A percentile compares a stretch with the other conserved stretches of the same genome.
These are phyloP conservation scores for Petromus typicus DNA, from an alignment of 2,113 vertebrate species.

Conservation along the genomic window DNA sequence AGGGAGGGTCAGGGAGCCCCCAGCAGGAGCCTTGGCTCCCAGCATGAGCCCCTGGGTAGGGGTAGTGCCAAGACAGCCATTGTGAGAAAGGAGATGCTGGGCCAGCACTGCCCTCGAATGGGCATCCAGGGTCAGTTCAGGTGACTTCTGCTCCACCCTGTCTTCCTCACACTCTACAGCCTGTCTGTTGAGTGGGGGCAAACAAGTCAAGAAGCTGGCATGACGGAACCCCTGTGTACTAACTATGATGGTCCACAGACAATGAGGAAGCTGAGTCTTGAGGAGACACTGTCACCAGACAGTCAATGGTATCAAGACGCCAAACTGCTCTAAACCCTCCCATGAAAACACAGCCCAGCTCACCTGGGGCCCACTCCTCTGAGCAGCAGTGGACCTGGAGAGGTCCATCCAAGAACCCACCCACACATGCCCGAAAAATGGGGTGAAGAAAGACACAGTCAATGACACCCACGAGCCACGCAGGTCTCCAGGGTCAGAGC, in stretches of 20 bases:
- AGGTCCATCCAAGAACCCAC: not conserved
- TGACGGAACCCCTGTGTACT: not conserved
- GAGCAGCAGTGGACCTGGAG: not conserved
- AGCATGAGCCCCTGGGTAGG: not conserved
- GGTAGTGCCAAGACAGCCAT: not conserved
- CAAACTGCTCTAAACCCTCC: not conserved
- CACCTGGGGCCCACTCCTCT: not conserved
- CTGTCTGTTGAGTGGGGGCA: not conserved
- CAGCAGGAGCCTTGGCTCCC: not conserved
- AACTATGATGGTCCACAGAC: accelerated
- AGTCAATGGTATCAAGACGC: accelerated
- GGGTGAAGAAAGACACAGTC: not conserved
- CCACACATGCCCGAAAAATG: not conserved
- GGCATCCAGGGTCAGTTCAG: accelerated
- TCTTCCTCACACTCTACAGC: too few relatives aligned
- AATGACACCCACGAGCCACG: too few relatives aligned
- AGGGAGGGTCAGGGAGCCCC: not conserved
- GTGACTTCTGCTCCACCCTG: not conserved
- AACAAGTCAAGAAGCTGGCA: not conserved
- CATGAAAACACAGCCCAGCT: not conserved
- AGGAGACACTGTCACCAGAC: accelerated
- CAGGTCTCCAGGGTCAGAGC: not conserved
- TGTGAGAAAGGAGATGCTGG: not conserved
- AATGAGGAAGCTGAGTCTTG: too few relatives aligned
- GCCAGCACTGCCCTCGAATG: not conserved